phyloP scores from a whole-genome alignment of 2,888 invertebrate genomes.

The Plagiodera versicolora region DNA sequence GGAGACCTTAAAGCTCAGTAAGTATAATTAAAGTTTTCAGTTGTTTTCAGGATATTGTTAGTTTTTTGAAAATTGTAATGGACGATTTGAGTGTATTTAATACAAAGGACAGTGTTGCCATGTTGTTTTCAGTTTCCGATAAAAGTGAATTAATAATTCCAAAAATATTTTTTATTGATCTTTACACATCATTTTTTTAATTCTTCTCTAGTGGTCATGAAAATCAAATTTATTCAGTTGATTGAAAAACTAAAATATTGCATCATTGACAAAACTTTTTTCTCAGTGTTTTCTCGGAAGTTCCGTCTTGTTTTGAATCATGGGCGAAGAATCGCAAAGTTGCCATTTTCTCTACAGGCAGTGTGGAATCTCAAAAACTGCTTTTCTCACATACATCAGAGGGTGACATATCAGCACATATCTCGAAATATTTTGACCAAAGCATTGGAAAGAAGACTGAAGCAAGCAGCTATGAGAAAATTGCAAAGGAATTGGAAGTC shows the following conservation, averaged over 20 bases:
- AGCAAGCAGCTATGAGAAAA: conserved; percentile 74
- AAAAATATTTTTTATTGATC: too few relatives aligned
- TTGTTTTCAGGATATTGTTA: too few relatives aligned
- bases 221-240: too few relatives aligned
- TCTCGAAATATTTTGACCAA: conserved; percentile 87
- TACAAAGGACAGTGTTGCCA: too few relatives aligned
- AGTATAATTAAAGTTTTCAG: too few relatives aligned
- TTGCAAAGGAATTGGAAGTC: conserved; percentile 67
- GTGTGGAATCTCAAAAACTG: conserved; percentile 86
- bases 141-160: too few relatives aligned
- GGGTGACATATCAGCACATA: conserved; percentile 74
- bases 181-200: too few relatives aligned
- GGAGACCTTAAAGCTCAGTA: conserved; percentile 86
- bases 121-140: too few relatives aligned
- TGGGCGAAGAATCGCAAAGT: conserved; percentile 70
- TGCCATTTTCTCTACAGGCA: conserved; percentile 91
- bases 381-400: conserved; percentile 75
- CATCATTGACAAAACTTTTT: conserved; percentile 23
- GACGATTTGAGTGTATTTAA: too few relatives aligned
- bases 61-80: too few relatives aligned
- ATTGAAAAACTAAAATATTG: too few relatives aligned
- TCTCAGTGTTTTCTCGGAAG: conserved; percentile 86
- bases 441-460: conserved; percentile 81
- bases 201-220: too few relatives aligned
- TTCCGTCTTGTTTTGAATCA: conserved; percentile 69